Base-by-base conservation (phyloP, 1,140 invertebrate species). In the Stenopsyche tienmushanensis region DNA sequence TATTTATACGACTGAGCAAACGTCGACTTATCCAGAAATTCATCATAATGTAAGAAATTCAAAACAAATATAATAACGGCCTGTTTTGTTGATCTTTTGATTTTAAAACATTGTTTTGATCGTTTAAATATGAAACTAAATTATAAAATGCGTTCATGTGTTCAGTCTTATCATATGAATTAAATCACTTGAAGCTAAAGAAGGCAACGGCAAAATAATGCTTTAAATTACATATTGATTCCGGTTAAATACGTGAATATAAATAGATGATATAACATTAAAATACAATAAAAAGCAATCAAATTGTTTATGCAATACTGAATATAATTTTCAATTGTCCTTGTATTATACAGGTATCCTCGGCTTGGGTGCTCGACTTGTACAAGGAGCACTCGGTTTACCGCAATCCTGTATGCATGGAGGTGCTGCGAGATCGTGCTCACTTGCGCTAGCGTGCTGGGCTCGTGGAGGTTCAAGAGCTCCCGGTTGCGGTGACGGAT, bases 381-480 rank as follows among this genome's bases (percentile, higher is more conserved):
- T 64, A 2, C 62, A 55, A 15, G 50, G 52, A 10, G 62, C 62
- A 15, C 50, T 64, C 1, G 62, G 62, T 1, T 26, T 64, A 10
- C 41, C 49, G 3, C 50, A 84, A 1, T 73, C 82, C 0, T 82
- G 83, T 34, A 88, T 86, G 72, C 79, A 77, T 41, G 75, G 82
- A 44, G 82, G 85, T 10, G 78, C 81, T 20, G 78, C 83, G 0
- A 79, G 83, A 68, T 78, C 84, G 0, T 90, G 88, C 69, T 86
- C 86, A 0, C 76, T 90, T 55, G 82, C 85, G n/a, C 74, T 90
- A 49, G 82, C 84, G n/a, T 90, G 88, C 72, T 89, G 88, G 87
- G 74, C 88, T 29, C 82, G 83, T 20, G 88, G 88, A 1, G 88
- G 87, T 17, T 80, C 79, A 42, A 80, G 84, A 66, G 78, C 83